Evolutionary conservation across 2,797 vertebrate species (phyloP).

Genomic region (Rhinoraja longicauda): DNA sequence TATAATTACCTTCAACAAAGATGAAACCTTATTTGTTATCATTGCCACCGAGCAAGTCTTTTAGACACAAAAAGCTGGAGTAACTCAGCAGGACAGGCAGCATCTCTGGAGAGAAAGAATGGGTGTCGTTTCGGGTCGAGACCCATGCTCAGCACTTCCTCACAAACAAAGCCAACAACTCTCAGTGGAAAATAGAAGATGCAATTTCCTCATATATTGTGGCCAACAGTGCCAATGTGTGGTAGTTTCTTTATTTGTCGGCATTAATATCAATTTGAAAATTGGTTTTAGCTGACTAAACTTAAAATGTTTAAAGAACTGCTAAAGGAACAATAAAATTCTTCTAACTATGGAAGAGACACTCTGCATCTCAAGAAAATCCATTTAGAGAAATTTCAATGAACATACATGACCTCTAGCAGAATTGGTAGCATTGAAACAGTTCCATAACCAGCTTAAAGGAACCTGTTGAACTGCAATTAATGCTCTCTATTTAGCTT

Average conservation of each 20-base stretch:
- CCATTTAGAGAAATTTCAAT: not conserved
- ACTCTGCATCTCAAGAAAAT: not conserved
- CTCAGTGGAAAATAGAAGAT: not conserved
- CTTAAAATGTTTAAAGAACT: not conserved
- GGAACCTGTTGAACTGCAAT: conserved; percentile 8
- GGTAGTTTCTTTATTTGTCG: not conserved
- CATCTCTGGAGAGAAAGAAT: too few species aligned
- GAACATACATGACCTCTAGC: conserved; percentile 2
- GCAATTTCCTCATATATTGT: not conserved
- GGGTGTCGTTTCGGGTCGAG: too few species aligned
- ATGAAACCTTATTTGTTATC: not conserved
- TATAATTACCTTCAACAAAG: not conserved
- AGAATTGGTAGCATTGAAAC: not conserved
- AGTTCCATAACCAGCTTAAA: not conserved
- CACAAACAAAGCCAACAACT: not conserved
- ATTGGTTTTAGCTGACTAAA: not conserved
- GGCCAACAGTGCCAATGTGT: not conserved
- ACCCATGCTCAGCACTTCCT: not conserved
- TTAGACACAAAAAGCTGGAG: too few species aligned
- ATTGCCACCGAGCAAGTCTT: not conserved
- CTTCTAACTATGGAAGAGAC: not conserved
- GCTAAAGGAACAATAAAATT: not conserved
- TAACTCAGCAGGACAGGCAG: too few species aligned
- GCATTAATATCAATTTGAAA: not conserved
- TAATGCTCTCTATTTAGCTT: conserved; percentile 27